A percentile compares a stretch with the other conserved stretches of the same genome.
Evolutionary conservation across 2,888 invertebrate species (phyloP).

Genomic region (Arctia plantaginis): DNA sequence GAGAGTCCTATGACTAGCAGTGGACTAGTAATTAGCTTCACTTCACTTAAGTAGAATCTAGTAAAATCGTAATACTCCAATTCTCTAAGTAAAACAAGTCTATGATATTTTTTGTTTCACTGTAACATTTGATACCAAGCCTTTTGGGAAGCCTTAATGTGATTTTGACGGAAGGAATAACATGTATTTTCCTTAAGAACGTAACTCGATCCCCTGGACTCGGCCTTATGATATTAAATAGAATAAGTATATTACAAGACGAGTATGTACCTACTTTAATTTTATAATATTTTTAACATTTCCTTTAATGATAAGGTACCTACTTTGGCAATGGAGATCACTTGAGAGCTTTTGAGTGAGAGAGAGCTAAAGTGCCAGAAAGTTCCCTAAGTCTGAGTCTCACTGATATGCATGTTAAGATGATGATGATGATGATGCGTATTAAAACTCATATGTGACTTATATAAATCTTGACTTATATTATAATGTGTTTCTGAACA

Average conservation of each 20-base stretch:
- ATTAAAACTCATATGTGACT: too few relatives aligned
- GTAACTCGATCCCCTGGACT: slow-evolving; percentile 34
- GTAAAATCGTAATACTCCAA: background rate
- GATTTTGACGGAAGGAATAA: slow-evolving; percentile 21
- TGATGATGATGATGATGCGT: too few relatives aligned
- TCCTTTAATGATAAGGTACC: background rate
- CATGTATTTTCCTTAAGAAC: slow-evolving; percentile 28
- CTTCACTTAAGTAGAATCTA: too few relatives aligned
- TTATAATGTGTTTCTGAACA: too few relatives aligned
- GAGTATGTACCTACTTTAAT: background rate
- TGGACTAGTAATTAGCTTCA: too few relatives aligned
- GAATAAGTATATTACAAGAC: background rate
- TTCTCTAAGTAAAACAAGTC: background rate
- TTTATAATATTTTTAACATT: background rate
- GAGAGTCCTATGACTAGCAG: too few relatives aligned
- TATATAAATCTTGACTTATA: too few relatives aligned
- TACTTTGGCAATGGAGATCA: too few relatives aligned
- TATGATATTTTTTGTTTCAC: background rate
- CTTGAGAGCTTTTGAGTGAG: too few relatives aligned
- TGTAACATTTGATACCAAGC: slow-evolving; percentile 41
- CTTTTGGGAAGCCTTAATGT: slow-evolving; percentile 37
- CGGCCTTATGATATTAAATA: slow-evolving; percentile 11
- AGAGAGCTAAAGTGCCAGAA: too few relatives aligned
- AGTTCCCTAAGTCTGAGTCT: too few relatives aligned
- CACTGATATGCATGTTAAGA: too few relatives aligned